These are phyloP conservation scores for Zaprionus camerounensis DNA, from an alignment of 1,140 invertebrate genomes.

Conservation along the genomic window DNA sequence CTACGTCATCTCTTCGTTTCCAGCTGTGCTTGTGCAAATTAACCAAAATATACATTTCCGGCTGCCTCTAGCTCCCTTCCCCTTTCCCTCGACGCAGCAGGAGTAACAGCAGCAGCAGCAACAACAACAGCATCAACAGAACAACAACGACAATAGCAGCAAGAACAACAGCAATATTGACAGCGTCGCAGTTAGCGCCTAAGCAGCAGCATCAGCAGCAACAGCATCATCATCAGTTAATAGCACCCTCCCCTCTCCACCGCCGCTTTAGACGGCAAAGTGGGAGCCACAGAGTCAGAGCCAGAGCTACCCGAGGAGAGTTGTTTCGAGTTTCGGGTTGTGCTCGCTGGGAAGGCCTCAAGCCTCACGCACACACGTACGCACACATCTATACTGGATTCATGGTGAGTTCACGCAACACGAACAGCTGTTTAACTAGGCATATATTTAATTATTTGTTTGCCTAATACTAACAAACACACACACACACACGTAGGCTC, in stretches of 20 bases:
- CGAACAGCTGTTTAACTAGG: constrained; percentile 65
- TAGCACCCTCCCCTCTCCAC: constrained; percentile 12
- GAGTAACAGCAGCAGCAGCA: constrained; percentile 36
- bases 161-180: constrained; percentile 35
- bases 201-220: background rate
- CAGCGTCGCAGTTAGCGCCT: constrained; percentile 37
- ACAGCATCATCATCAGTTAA: constrained; percentile 38
- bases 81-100: constrained; percentile 30
- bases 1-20: constrained; percentile 80
- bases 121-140: constrained; percentile 9
- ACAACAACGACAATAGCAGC: constrained; percentile 14
- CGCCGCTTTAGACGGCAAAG: constrained; percentile 20
- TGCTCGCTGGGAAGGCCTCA: constrained; percentile 59
- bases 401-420: constrained; percentile 64
- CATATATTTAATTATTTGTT: constrained; percentile 79
- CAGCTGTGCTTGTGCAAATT: constrained; percentile 80
- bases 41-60: constrained; percentile 82
- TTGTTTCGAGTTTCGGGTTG: constrained; percentile 41
- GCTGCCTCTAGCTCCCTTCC: constrained; percentile 45
- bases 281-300: constrained; percentile 28
- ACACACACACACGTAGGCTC: constrained; percentile 9
- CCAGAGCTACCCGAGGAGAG: constrained; percentile 30
- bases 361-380: constrained; percentile 31
- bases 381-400: constrained; percentile 64
- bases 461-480: constrained; percentile 51